Evolutionary conservation across 2,797 vertebrate genomes (phyloP), one percentile per base, ranked within the genome.

Genomic region (Hybognathus amarus): DNA sequence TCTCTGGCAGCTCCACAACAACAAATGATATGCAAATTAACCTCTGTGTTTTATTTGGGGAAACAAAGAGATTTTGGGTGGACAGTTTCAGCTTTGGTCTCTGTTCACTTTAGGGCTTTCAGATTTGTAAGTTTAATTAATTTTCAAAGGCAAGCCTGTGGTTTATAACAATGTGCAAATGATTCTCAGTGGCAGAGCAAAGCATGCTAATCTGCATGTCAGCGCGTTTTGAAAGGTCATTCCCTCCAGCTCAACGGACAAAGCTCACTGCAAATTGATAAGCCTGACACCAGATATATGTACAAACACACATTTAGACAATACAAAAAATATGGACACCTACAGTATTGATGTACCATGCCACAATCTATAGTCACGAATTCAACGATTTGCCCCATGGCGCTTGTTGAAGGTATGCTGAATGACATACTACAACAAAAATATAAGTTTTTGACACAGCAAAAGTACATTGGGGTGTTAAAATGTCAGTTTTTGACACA

Each of bases 101-200:
- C 69, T 67, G 54, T 50, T 87, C 74, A 79, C 66, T 85, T 79
- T 52, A 74, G 68, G 59, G 50, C 74, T 47, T 89, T 89, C 69
- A 80, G 81, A 87, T 90, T 88, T 81, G 70, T 59, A 88, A 84
- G 83, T 89, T 59, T 82, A 90, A 92, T 92, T 88, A 86, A 89
- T 91, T 91, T 93, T 85, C 79, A 87, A 90, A 90, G 87, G 84
- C 85, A 47, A 78, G 84, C 67, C 63, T 67, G 80, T 17, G 59
- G 79, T 88, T 89, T 85, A 88, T 90, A 91, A 42, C 87, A 90
- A 89, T 64, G 83, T 90, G 80, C 74, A 88, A 90, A 88, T 84
- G 77, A 87, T 87, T 85, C 81, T 86, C 85, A 82, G 78, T 85
- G 83, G 75, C 84, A 69, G 52, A 80, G 33, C 77, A 78, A 87